Evolutionary conservation across 1,140 invertebrate species (phyloP).

Genomic region (Diprion similis): DNA sequence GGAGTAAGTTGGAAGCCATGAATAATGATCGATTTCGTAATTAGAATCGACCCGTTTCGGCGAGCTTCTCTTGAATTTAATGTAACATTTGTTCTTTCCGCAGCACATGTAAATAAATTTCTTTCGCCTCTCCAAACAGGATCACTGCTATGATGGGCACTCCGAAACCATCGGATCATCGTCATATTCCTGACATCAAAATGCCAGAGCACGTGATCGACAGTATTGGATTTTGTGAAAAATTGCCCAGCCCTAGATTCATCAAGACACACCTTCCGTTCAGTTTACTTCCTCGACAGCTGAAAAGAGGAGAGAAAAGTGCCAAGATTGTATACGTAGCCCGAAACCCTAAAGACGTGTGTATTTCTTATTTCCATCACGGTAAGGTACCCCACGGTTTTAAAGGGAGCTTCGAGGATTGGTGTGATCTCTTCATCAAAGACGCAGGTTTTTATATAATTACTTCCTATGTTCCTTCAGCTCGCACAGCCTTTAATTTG

Average conservation of each 20-base stretch:
- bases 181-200: slow-evolving; percentile 11
- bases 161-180: too few relatives aligned
- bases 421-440: slow-evolving; percentile 67
- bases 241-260: slow-evolving; percentile 47
- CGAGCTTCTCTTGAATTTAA: slow-evolving; percentile 9
- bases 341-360: slow-evolving; percentile 80
- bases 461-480: too few relatives aligned
- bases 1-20: slow-evolving; percentile 46
- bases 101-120: too few relatives aligned
- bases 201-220: slow-evolving; percentile 40
- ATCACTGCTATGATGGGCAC: too few relatives aligned
- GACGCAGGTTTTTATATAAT: slow-evolving; percentile 54
- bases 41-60: slow-evolving; percentile 1
- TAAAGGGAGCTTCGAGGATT: slow-evolving; percentile 67
- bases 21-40: background rate
- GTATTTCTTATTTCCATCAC: slow-evolving; percentile 78
- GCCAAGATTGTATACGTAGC: slow-evolving; percentile 75
- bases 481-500: too few relatives aligned
- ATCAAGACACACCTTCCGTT: slow-evolving; percentile 63
- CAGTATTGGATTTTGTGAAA: slow-evolving; percentile 47
- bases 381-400: slow-evolving; percentile 66
- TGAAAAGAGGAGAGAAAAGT: slow-evolving; percentile 30
- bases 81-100: too few relatives aligned
- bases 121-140: too few relatives aligned
- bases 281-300: slow-evolving; percentile 50